Percentiles rank a stretch among this genome's conserved stretches.
These are phyloP conservation scores for Leuciscus idus DNA, from an alignment of 2,113 vertebrate genomes.

Conservation along the genomic window DNA sequence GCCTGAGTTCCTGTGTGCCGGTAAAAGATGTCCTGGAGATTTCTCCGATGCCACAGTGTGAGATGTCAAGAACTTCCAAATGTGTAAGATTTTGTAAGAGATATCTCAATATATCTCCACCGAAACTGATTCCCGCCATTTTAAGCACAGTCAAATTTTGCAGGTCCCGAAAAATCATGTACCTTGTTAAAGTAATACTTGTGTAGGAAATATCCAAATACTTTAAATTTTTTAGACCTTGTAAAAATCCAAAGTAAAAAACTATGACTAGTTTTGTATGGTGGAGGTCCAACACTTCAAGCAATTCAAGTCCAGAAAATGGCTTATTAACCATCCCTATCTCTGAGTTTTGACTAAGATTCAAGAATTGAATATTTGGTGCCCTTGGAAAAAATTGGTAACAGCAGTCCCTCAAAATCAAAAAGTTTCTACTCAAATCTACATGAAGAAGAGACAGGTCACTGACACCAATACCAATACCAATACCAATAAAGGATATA, in stretches of 20 bases:
- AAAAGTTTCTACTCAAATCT: slow-evolving; percentile 73
- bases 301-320: slow-evolving; percentile 60
- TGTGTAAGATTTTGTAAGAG: slow-evolving; percentile 69
- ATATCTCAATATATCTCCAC: slow-evolving; percentile 60
- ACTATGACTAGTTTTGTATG: slow-evolving; percentile 60
- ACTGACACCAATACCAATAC: not conserved
- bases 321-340: slow-evolving; percentile 61
- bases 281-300: slow-evolving; percentile 75
- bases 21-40: slow-evolving; percentile 67
- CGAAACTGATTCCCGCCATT: slow-evolving; percentile 77
- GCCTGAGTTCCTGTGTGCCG: slow-evolving; percentile 63
- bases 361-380: slow-evolving; percentile 69
- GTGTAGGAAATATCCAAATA: slow-evolving; percentile 82
- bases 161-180: slow-evolving; percentile 70
- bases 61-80: slow-evolving; percentile 76
- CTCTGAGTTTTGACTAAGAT: slow-evolving; percentile 75
- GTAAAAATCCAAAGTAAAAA: slow-evolving; percentile 67
- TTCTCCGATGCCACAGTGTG: slow-evolving; percentile 69
- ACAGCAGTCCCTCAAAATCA: slow-evolving; percentile 66
- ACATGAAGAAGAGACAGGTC: slow-evolving; percentile 64
- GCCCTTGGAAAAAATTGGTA: accelerated
- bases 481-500: not conserved
- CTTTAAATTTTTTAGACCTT: slow-evolving; percentile 66
- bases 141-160: slow-evolving; percentile 72
- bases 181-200: slow-evolving; percentile 57